phyloP scores from a whole-genome alignment of 2,797 vertebrate genomes.

The Rhinoraja longicauda region DNA sequence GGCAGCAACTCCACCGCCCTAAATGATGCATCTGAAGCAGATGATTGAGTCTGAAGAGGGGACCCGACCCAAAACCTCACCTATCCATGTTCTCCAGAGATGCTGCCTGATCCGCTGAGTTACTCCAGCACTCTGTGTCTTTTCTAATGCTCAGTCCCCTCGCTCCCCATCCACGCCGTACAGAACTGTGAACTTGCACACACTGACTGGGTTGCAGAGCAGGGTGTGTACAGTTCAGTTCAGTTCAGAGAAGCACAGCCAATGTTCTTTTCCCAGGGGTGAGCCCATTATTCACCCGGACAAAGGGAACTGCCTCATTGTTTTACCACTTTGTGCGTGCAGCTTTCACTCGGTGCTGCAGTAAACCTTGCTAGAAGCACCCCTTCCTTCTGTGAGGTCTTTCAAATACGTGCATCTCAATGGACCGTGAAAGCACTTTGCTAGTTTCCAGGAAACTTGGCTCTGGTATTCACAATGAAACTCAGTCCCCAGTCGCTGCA shows the following conservation, averaged over 20 bases:
- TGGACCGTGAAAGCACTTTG: not conserved
- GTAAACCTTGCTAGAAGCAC: not conserved
- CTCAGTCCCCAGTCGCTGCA: not conserved
- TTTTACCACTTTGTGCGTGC: not conserved
- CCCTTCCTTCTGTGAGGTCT: not conserved
- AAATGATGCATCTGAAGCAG: no score
- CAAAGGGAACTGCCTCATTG: not conserved
- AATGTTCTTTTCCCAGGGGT: not conserved
- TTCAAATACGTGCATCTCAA: not conserved
- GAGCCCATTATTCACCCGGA: not conserved
- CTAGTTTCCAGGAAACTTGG: not conserved
- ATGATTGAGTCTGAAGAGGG: no score
- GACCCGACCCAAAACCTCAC: no score
- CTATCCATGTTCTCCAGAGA: no score
- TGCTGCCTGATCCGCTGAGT: no score
- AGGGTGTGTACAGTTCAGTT: not conserved
- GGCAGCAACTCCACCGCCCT: no score
- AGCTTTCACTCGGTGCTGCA: not conserved
- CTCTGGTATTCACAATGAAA: not conserved
- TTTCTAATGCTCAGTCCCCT: not conserved
- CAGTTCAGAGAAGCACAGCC: not conserved
- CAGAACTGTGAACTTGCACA: not conserved
- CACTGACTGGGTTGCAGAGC: not conserved
- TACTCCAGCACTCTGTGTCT: no score
- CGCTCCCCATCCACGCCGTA: not conserved